Conservation (phyloP, 1,140 invertebrate genomes). For the Zaprionus davidi region DNA sequence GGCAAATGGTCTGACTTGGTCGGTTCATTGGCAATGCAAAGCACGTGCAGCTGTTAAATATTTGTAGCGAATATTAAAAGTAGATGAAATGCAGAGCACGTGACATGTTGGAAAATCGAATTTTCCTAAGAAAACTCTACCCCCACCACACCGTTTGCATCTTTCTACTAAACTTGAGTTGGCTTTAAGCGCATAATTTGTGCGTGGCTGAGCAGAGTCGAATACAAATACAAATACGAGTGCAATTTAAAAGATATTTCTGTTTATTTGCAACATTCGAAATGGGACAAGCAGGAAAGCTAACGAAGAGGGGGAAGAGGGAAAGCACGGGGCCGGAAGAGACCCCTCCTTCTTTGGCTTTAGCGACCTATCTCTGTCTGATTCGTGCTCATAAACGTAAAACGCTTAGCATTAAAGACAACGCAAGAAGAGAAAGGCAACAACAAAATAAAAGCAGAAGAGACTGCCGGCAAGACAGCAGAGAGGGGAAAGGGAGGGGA, state of each 20-base stretch:
- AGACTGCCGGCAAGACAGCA: not conserved
- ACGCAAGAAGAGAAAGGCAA: not conserved
- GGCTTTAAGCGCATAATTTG: conserved; percentile 59
- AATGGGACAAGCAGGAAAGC: conserved; percentile 20
- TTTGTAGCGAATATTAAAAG: conserved; percentile 73
- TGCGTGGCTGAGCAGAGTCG: not conserved
- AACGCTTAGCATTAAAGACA: conserved; percentile 77
- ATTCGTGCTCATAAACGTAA: conserved; percentile 70
- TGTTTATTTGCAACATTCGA: conserved; percentile 29
- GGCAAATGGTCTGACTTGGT: conserved; percentile 22
- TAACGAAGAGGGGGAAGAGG: not conserved
- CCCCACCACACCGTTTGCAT: too few species aligned
- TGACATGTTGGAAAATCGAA: conserved; percentile 67
- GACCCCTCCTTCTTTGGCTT: not conserved
- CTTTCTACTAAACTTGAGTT: not conserved
- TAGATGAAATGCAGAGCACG: conserved; percentile 57
- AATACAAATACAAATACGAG: conserved; percentile 23
- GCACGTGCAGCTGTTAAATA: conserved; percentile 74
- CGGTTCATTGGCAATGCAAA: conserved; percentile 36
- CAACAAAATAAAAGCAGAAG: conserved; percentile 14
- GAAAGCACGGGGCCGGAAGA: too few species aligned
- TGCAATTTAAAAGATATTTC: conserved; percentile 75
- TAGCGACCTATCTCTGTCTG: conserved; percentile 34
- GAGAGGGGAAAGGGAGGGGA: not conserved
- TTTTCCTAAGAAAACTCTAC: conserved; percentile 9